phyloP scores from a whole-genome alignment of 30 jellyfish, hydroid and myxozoan genomes.

The Nemopilema nomurai region DNA sequence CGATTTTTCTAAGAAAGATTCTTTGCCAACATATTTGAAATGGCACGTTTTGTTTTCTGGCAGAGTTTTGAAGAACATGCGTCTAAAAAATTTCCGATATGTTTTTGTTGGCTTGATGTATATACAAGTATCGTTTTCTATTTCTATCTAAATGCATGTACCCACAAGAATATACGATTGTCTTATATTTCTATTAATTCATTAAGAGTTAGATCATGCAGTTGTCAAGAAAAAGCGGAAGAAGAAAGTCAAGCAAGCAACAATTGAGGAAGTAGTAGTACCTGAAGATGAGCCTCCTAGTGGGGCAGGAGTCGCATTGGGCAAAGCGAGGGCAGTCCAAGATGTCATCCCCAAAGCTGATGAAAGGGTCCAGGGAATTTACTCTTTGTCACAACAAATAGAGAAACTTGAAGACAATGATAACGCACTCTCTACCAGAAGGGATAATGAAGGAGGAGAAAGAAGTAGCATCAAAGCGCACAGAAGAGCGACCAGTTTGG shows the following conservation, averaged over 20 bases:
- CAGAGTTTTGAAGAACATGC: no score
- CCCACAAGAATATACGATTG: no score
- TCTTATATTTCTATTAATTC: no score
- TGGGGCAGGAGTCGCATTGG: no score
- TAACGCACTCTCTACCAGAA: not conserved
- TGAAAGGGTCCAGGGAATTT: not conserved
- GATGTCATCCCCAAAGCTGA: not conserved
- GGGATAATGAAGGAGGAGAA: not conserved
- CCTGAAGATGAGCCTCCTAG: constrained; percentile 62
- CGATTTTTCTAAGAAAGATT: not conserved
- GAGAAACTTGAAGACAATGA: not conserved
- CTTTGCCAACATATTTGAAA: no score
- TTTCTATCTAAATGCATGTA: no score
- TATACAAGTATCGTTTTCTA: no score
- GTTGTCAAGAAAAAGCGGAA: constrained; percentile 61
- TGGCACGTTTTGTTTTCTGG: no score
- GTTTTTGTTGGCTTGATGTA: no score
- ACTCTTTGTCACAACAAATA: not conserved
- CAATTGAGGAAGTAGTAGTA: constrained; percentile 67
- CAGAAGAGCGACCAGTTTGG: constrained; percentile 60
- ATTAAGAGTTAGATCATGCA: not conserved
- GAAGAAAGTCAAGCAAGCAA: constrained; percentile 69
- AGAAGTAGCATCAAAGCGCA: constrained; percentile 20
- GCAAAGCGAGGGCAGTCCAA: no score
- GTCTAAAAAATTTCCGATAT: no score